These are phyloP conservation scores for Hydropsyche tenuis DNA, from an alignment of 1,140 invertebrate species.

Conservation along the genomic window DNA sequence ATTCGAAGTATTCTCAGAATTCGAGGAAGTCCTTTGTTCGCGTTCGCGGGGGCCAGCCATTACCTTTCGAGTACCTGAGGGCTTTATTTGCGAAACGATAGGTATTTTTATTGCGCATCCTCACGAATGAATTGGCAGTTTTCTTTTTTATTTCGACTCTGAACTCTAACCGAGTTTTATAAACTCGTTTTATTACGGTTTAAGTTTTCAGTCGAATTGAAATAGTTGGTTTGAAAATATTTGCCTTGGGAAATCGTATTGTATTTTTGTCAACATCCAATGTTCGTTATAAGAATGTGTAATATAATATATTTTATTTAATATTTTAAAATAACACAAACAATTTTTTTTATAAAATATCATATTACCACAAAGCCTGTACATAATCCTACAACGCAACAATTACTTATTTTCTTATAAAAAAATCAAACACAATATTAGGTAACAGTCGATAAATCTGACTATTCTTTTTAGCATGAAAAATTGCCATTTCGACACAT, in stretches of 20 bases:
- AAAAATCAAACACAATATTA: too few species aligned
- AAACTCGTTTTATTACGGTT: not conserved
- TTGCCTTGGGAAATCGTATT: not conserved
- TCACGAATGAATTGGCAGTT: not conserved
- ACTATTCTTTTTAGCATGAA: not conserved
- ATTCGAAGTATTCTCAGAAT: slow-evolving; percentile 33
- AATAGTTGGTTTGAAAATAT: not conserved
- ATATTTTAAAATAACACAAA: not conserved
- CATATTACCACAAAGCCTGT: too few species aligned
- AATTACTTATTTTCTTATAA: too few species aligned
- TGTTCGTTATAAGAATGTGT: not conserved
- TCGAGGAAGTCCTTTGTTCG: slow-evolving; percentile 35
- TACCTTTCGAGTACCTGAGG: slow-evolving; percentile 13
- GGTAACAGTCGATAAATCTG: not conserved
- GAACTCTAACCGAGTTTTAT: not conserved
- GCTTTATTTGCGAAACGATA: slow-evolving; percentile 33
- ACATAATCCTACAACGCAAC: too few species aligned
- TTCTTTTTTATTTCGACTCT: not conserved
- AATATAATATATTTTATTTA: not conserved
- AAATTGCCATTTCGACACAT: not conserved
- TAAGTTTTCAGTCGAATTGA: not conserved
- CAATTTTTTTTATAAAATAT: too few species aligned
- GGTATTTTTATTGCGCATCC: slow-evolving; percentile 29
- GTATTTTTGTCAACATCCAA: not conserved
- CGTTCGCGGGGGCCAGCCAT: not conserved